Evolutionary conservation across 2,113 vertebrate species (phyloP).

Genomic region (Heptranchias perlo): DNA sequence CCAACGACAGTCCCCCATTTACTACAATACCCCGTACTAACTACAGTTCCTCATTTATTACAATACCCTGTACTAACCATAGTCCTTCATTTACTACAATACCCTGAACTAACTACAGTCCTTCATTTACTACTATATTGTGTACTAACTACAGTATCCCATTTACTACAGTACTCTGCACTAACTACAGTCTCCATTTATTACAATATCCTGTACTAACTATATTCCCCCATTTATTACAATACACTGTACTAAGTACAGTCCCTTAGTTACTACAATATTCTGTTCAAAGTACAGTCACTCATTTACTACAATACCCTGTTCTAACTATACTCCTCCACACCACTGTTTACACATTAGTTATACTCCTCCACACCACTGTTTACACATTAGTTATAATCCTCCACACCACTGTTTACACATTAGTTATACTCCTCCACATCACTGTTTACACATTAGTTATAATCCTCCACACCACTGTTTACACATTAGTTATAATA

Average conservation of each 20-base stretch:
- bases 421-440: too few species aligned
- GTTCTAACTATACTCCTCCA: too few species aligned
- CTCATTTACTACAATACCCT: neutral
- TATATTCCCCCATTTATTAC: neutral
- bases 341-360: too few species aligned
- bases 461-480: too few species aligned
- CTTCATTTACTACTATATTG: too few species aligned
- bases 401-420: too few species aligned
- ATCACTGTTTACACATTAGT: too few species aligned
- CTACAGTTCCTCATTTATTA: neutral
- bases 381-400: too few species aligned
- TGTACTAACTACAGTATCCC: neutral
- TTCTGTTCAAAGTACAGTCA: too few species aligned
- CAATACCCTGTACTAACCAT: neutral
- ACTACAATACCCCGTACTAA: neutral
- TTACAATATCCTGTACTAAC: neutral
- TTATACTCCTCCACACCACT: too few species aligned
- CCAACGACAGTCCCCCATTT: neutral
- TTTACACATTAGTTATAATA: too few species aligned
- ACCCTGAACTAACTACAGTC: neutral
- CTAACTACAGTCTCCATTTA: neutral
- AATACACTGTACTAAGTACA: neutral
- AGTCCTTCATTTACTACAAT: neutral
- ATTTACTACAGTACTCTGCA: neutral
- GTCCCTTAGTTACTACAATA: neutral